A percentile compares a stretch with the other conserved stretches of the same genome.
Evolutionary conservation across 2,797 vertebrate genomes (phyloP).

Genomic region (Lithobates pipiens): DNA sequence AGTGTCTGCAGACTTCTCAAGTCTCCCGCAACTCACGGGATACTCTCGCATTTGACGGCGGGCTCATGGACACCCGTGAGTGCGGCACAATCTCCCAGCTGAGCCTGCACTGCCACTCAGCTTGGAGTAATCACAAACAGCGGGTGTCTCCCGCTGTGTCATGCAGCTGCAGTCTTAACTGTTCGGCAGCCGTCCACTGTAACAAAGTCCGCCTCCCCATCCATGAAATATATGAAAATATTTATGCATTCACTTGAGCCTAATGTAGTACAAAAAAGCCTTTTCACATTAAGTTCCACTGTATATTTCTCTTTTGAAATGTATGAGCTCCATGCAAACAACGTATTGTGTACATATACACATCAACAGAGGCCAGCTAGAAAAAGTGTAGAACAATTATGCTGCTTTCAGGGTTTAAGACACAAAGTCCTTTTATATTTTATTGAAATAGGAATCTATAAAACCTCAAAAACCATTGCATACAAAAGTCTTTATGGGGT

Average conservation of each 20-base stretch:
- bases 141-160: too few species aligned
- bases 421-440: neutral
- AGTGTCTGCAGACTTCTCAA: too few species aligned
- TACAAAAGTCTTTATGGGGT: neutral
- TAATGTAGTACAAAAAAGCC: neutral
- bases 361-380: neutral
- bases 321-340: neutral
- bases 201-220: too few species aligned
- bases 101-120: too few species aligned
- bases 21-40: too few species aligned
- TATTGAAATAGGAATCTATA: neutral
- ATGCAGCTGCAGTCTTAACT: too few species aligned
- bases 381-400: neutral
- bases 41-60: too few species aligned
- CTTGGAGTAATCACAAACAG: too few species aligned
- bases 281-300: constrained; percentile 2
- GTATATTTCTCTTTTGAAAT: neutral
- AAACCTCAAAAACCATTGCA: neutral
- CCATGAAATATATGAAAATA: neutral
- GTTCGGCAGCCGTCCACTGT: too few species aligned
- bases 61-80: too few species aligned
- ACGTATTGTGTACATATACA: neutral
- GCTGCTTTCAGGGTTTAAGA: neutral
- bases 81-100: too few species aligned
- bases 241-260: neutral